Evolutionary conservation across 92 coral and sea anemone species (phyloP).

Genomic region (Palythoa grandis): DNA sequence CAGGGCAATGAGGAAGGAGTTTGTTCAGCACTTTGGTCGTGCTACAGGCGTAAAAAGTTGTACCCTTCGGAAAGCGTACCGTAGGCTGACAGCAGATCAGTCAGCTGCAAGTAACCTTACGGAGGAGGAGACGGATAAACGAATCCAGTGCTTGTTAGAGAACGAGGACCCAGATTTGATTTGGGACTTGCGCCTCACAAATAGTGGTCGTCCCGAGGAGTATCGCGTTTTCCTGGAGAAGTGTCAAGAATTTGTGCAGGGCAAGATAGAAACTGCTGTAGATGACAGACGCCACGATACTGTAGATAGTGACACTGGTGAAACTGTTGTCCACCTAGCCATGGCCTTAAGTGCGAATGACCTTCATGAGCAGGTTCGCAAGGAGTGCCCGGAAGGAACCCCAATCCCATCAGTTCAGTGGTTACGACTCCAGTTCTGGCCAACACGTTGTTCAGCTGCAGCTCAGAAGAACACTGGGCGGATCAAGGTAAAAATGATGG

Average conservation of each 20-base stretch:
- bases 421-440: constrained; percentile 64
- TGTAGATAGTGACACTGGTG: constrained; percentile 26
- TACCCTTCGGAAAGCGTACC: not conserved
- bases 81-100: constrained; percentile 7
- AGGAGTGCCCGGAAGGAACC: constrained; percentile 54
- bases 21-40: constrained; percentile 40
- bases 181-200: constrained; percentile 31
- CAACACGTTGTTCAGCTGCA: constrained; percentile 47
- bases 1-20: constrained; percentile 17
- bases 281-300: constrained; percentile 56
- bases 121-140: not conserved
- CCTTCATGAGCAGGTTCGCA: constrained; percentile 44
- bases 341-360: constrained; percentile 60
- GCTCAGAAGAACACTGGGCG: constrained; percentile 48
- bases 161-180: not conserved
- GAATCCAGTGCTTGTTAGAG: not conserved
- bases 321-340: constrained; percentile 52
- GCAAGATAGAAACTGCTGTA: constrained; percentile 46
- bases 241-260: constrained; percentile 48
- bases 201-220: constrained; percentile 47
- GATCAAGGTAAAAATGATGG: constrained; percentile 60
- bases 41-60: constrained; percentile 43
- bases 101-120: constrained; percentile 11
- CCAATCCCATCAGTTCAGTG: constrained; percentile 55
- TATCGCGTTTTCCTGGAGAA: constrained; percentile 38